Evolutionary conservation across 2,888 invertebrate genomes (phyloP).

Genomic region (Leucoptera coffeella): DNA sequence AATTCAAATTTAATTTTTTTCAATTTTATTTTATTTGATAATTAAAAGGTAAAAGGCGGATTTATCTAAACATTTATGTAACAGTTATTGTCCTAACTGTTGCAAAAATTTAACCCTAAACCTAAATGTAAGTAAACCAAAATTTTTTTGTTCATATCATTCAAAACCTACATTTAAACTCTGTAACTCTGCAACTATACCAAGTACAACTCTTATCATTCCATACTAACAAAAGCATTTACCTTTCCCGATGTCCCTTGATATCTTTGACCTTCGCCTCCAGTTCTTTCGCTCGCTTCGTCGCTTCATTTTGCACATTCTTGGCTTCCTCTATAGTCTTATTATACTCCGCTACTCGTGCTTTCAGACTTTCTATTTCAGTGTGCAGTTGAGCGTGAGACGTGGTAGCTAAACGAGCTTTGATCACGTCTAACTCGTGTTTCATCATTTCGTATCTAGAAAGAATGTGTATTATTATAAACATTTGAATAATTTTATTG

Average conservation of each 20-base stretch:
- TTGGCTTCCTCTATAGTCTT: constrained; percentile 34
- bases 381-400: constrained; percentile 71
- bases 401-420: constrained; percentile 66
- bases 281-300: constrained; percentile 55
- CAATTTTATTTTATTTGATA: too few relatives aligned
- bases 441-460: constrained; percentile 53
- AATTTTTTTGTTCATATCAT: too few relatives aligned
- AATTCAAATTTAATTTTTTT: too few relatives aligned
- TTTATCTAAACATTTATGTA: too few relatives aligned
- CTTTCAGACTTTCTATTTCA: constrained; percentile 59
- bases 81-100: too few relatives aligned
- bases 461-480: constrained; percentile 58
- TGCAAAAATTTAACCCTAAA: too few relatives aligned
- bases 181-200: too few relatives aligned
- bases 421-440: constrained; percentile 64
- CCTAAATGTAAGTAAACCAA: too few relatives aligned
- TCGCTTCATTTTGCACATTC: constrained; percentile 40
- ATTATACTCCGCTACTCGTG: constrained; percentile 29
- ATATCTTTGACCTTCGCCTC: constrained; percentile 74
- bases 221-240: too few relatives aligned
- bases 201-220: constrained; percentile 2
- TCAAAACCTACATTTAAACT: too few relatives aligned
- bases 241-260: constrained; percentile 66
- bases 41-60: too few relatives aligned
- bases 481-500: constrained; percentile 50